Percentiles rank a stretch among this genome's conserved stretches.
Conservation (phyloP, 2,113 vertebrate genomes). For the Stegostoma tigrinum region DNA sequence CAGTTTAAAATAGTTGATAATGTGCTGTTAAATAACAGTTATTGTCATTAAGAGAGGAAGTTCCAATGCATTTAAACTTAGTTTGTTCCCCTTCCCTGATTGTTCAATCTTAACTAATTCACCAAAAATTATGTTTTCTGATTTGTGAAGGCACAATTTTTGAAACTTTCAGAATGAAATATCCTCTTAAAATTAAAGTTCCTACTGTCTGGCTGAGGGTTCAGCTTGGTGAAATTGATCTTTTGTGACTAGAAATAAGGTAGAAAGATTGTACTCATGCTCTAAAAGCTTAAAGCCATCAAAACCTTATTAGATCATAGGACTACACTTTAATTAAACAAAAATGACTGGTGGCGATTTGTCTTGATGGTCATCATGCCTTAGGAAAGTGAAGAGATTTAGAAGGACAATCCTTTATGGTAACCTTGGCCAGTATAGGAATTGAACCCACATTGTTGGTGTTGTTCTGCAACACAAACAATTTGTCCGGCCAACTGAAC, state of each 20-base stretch:
- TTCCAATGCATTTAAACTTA: not conserved
- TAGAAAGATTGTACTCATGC: not conserved
- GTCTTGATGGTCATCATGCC: no score
- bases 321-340: no score
- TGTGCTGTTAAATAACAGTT: no score
- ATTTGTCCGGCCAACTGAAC: no score
- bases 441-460: no score
- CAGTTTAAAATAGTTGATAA: no score
- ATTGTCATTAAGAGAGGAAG: not conserved
- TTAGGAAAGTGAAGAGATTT: no score
- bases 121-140: not conserved
- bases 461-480: no score
- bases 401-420: no score
- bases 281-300: not conserved
- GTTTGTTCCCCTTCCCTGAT: not conserved
- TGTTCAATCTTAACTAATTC: not conserved
- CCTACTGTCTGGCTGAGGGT: not conserved
- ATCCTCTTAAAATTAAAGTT: not conserved
- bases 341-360: no score
- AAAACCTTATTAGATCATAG: no score
- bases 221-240: not conserved
- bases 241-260: not conserved
- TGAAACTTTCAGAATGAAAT: not conserved
- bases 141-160: not conserved
- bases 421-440: no score